phyloP scores from a whole-genome alignment of 2,797 vertebrate genomes.

The Eidolon dupreanum region DNA sequence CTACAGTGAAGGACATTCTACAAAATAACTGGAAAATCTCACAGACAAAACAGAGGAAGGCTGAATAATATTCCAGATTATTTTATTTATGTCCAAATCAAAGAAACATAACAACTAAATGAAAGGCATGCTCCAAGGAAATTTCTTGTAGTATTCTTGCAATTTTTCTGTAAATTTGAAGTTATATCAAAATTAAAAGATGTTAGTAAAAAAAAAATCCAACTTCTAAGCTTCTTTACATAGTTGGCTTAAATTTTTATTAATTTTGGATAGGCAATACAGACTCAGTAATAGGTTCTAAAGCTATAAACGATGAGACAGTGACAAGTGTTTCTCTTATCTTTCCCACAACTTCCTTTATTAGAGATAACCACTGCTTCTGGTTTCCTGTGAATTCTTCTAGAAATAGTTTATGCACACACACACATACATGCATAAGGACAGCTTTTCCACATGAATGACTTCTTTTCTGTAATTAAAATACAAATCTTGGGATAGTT shows the following conservation, averaged over 20 bases:
- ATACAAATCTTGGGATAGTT: not conserved
- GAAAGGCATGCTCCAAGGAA: not conserved
- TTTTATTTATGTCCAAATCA: not conserved
- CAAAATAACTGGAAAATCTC: not conserved
- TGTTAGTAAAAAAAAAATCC: conserved; percentile 35
- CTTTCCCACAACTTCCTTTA: not conserved
- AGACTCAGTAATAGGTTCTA: not conserved
- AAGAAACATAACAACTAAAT: not conserved
- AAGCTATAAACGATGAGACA: not conserved
- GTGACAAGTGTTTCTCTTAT: not conserved
- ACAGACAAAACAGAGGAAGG: not conserved
- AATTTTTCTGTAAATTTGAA: not conserved
- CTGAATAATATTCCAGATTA: not conserved
- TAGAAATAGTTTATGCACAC: not conserved
- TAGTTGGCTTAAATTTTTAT: not conserved
- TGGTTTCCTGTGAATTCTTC: not conserved
- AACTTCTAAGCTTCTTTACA: not conserved
- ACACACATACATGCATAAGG: not conserved
- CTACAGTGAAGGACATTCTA: not conserved
- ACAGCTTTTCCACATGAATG: not conserved
- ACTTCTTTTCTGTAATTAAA: not conserved
- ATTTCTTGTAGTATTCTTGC: not conserved
- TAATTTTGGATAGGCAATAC: not conserved
- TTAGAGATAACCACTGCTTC: not conserved
- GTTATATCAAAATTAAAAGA: conserved; percentile 12